Percentiles rank a stretch among this genome's conserved stretches.
Evolutionary conservation across 92 coral and sea anemone genomes (phyloP).

Genomic region (Siderastrea siderea): DNA sequence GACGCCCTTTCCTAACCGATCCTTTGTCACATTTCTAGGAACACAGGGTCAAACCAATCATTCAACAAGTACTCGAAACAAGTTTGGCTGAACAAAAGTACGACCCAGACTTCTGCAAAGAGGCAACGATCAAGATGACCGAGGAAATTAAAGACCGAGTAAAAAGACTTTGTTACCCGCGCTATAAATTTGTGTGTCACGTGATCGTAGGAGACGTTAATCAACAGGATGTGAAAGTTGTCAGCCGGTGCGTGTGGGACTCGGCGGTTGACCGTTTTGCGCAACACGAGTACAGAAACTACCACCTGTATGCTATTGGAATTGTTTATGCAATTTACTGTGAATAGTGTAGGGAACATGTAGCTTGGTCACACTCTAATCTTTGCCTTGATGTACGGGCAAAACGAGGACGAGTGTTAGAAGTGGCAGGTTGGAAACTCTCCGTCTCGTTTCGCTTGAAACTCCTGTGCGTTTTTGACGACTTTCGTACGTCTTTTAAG

Average conservation of each 20-base stretch:
- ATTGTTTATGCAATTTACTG: constrained; percentile 90
- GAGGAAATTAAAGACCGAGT: constrained; percentile 92
- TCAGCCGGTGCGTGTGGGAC: constrained; percentile 93
- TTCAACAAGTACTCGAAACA: constrained; percentile 83
- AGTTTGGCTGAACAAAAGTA: constrained; percentile 76
- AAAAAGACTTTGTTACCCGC: constrained; percentile 88
- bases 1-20: background rate
- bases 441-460: too few species aligned
- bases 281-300: constrained; percentile 75
- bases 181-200: constrained; percentile 95
- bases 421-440: too few species aligned
- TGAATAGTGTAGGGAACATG: too few species aligned
- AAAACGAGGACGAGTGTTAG: too few species aligned
- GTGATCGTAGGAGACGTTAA: constrained; percentile 86
- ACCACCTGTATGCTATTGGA: constrained; percentile 87
- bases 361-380: too few species aligned
- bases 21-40: constrained; percentile 48
- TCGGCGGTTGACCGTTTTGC: constrained; percentile 88
- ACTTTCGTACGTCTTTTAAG: too few species aligned
- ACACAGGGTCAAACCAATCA: constrained; percentile 83
- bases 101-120: constrained; percentile 79
- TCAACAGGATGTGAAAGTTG: constrained; percentile 86
- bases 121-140: constrained; percentile 65
- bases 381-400: too few species aligned
- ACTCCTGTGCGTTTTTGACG: too few species aligned